phyloP scores from a whole-genome alignment of 2,797 vertebrate species.

The Coreius guichenoti region DNA sequence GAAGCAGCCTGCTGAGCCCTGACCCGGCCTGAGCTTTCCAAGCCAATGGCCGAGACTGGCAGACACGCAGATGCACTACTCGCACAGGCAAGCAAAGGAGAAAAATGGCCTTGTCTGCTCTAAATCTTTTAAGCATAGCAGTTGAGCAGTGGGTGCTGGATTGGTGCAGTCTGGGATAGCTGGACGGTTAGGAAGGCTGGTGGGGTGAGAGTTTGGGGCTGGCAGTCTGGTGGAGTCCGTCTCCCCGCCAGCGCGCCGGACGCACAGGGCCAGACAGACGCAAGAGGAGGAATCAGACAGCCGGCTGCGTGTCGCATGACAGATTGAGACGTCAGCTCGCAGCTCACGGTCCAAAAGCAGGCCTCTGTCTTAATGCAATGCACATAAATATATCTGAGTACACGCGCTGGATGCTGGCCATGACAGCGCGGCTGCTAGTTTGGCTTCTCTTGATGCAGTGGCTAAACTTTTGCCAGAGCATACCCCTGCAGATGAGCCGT shows the following conservation, averaged over 20 bases:
- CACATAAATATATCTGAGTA: conserved; percentile 64
- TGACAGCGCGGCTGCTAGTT: conserved; percentile 49
- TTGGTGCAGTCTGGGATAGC: conserved; percentile 42
- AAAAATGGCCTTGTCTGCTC: conserved; percentile 51
- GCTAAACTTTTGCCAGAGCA: conserved; percentile 55
- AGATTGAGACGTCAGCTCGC: conserved; percentile 63
- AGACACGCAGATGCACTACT: conserved; percentile 33
- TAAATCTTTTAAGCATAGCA: conserved; percentile 58
- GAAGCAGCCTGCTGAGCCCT: conserved; percentile 48
- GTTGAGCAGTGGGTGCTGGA: conserved; percentile 48
- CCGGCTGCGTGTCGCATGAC: conserved; percentile 58
- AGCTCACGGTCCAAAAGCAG: conserved; percentile 51
- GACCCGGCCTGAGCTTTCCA: conserved; percentile 46
- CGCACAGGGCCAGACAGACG: conserved; percentile 54
- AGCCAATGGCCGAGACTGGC: conserved; percentile 43
- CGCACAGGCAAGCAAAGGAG: conserved; percentile 26
- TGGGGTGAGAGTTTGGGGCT: conserved; percentile 49
- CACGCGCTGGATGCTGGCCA: conserved; percentile 55
- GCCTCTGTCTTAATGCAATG: conserved; percentile 55
- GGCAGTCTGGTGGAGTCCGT: conserved; percentile 53
- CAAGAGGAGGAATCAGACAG: conserved; percentile 55
- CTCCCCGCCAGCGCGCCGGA: conserved; percentile 34
- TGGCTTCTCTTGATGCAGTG: conserved; percentile 52
- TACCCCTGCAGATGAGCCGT: conserved; percentile 58
- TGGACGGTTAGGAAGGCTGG: conserved; percentile 40